A percentile compares a stretch with the other conserved stretches of the same genome.
Conservation (phyloP, 1,140 invertebrate species). For the Tribolium castaneum region DNA sequence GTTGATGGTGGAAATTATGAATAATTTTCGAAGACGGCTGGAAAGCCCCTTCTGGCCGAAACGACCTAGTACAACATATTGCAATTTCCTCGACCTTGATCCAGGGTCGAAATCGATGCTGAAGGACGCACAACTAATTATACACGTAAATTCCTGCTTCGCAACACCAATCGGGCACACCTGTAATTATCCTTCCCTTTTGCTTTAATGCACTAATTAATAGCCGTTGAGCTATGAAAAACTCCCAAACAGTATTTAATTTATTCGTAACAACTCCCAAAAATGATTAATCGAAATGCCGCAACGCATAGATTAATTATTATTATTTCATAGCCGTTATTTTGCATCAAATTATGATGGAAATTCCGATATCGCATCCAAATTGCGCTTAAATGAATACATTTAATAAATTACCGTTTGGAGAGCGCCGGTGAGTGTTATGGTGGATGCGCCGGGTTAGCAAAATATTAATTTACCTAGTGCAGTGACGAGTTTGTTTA, state of each 20-base stretch:
- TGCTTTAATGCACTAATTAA: neutral
- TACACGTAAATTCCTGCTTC: neutral
- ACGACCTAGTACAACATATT: conserved; percentile 3
- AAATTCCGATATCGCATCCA: neutral
- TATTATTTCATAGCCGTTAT: neutral
- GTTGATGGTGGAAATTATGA: neutral
- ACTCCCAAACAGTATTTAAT: neutral
- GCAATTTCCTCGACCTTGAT: neutral
- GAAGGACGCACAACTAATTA: conserved; percentile 3
- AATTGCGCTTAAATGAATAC: neutral
- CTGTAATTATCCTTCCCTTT: conserved; percentile 12
- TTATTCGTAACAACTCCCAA: neutral
- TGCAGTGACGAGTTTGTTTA: no score
- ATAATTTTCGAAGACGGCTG: neutral
- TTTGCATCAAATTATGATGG: neutral
- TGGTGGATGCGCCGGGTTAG: conserved; percentile 9
- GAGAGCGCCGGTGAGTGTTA: neutral
- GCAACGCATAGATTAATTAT: neutral
- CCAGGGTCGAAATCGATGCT: conserved; percentile 17
- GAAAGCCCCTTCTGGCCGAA: neutral
- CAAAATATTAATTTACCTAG: neutral
- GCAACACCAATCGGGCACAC: neutral
- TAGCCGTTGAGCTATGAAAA: neutral
- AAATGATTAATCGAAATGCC: conserved; percentile 17
- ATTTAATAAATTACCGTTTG: neutral